Conservation (phyloP, 2,797 vertebrate genomes). For the Bryconaethiops microstoma region DNA sequence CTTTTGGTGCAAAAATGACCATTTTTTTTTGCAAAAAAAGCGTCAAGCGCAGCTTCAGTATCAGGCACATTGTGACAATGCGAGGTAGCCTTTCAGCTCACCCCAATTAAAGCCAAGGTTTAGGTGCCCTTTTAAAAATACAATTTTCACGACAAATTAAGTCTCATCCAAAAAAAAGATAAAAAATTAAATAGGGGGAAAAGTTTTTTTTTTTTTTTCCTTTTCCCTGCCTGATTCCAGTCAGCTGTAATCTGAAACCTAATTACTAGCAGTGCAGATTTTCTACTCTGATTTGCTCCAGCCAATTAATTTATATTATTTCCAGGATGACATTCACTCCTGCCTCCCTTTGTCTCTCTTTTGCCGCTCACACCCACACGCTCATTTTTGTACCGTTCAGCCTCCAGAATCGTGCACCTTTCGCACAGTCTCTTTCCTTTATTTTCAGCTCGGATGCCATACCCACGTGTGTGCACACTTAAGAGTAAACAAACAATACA, state of each 20-base stretch:
- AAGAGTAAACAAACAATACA: slow-evolving; percentile 56
- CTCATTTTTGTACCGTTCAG: slow-evolving; percentile 37
- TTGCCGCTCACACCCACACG: slow-evolving; percentile 55
- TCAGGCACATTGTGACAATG: slow-evolving; percentile 47
- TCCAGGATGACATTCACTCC: slow-evolving; percentile 73
- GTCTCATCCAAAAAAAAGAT: slow-evolving; percentile 71
- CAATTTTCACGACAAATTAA: slow-evolving; percentile 75
- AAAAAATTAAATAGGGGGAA: slow-evolving; percentile 67
- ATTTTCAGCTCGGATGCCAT: slow-evolving; percentile 7
- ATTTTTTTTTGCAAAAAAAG: slow-evolving; percentile 64
- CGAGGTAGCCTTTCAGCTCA: slow-evolving; percentile 67
- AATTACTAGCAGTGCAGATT: slow-evolving; percentile 75
- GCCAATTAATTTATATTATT: slow-evolving; percentile 79
- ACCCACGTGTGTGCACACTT: slow-evolving; percentile 22
- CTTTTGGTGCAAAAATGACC: slow-evolving; percentile 48
- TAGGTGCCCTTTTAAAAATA: slow-evolving; percentile 74
- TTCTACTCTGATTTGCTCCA: slow-evolving; percentile 74
- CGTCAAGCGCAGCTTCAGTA: slow-evolving; percentile 29
- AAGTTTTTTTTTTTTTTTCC: slow-evolving; percentile 41
- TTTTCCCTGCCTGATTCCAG: slow-evolving; percentile 62
- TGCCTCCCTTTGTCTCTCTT: slow-evolving; percentile 56
- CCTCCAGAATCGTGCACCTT: slow-evolving; percentile 48
- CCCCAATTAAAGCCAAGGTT: slow-evolving; percentile 73
- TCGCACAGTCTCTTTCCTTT: slow-evolving; percentile 42
- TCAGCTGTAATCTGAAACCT: slow-evolving; percentile 74